Conservation (phyloP, 2,888 invertebrate species). For the Drosophila gaucha region DNA sequence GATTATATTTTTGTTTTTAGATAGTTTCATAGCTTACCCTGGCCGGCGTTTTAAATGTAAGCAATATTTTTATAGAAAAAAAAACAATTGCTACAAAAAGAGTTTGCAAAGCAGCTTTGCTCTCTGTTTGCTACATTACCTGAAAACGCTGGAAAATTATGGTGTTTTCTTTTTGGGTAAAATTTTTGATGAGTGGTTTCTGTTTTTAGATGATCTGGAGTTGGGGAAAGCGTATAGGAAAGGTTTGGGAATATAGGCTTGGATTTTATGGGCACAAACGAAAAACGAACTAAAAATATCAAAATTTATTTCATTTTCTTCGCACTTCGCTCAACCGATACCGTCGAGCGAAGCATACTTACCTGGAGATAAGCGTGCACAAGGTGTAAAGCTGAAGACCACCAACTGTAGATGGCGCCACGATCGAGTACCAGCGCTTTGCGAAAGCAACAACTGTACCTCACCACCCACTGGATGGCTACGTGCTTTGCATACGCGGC, state of each 20-base stretch:
- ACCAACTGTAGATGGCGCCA: conserved; percentile 19
- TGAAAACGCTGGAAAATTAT: conserved; percentile 62
- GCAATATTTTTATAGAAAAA: conserved; percentile 13
- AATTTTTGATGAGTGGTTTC: conserved; percentile 8
- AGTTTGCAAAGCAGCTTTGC: conserved; percentile 34
- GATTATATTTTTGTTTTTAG: conserved; percentile 30
- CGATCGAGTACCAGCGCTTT: conserved; percentile 44
- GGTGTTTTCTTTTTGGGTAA: conserved; percentile 18
- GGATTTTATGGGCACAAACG: conserved; percentile 36
- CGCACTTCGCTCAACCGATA: conserved; percentile 86
- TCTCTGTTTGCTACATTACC: conserved; percentile 57
- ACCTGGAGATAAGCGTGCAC: conserved; percentile 75
- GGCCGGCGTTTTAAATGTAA: conserved; percentile 45
- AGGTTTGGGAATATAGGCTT: background rate
- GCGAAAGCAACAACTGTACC: conserved; percentile 56
- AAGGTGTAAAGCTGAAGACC: background rate
- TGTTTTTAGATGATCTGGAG: conserved; percentile 13
- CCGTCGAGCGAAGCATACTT: conserved; percentile 86
- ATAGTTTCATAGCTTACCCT: conserved; percentile 72
- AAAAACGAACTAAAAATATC: conserved; percentile 66
- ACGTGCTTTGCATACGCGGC: conserved; percentile 55
- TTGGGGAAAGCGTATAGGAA: conserved; percentile 2
- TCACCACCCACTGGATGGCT: conserved; percentile 56
- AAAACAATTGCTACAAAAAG: conserved; percentile 23
- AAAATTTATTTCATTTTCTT: conserved; percentile 71